These are phyloP conservation scores for Linnaemya tessellans DNA, from an alignment of 2,888 invertebrate genomes.

Conservation along the genomic window DNA sequence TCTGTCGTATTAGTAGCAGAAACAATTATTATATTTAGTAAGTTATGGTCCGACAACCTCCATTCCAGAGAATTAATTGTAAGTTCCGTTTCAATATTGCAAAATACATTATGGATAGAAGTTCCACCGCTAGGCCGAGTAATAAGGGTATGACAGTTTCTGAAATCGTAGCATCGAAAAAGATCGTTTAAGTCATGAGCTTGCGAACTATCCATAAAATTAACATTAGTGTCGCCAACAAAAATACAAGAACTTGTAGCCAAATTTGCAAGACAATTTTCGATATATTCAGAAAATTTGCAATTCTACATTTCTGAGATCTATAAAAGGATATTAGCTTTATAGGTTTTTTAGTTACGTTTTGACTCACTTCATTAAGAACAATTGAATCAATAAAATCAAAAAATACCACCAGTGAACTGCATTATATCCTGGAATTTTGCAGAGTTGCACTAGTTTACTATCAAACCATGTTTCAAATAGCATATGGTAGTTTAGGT, in stretches of 20 bases:
- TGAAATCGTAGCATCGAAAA: neutral
- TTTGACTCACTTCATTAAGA: too few species aligned
- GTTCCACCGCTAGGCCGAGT: constrained; percentile 6
- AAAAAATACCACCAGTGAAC: too few species aligned
- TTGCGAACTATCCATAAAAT: neutral
- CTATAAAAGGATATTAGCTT: neutral
- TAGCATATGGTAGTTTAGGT: too few species aligned
- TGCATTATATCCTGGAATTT: too few species aligned
- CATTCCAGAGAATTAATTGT: neutral
- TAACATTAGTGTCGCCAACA: neutral
- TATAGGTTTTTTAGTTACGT: too few species aligned
- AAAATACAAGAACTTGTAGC: neutral
- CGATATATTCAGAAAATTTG: neutral
- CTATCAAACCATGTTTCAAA: too few species aligned
- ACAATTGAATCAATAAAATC: too few species aligned
- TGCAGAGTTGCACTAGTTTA: too few species aligned
- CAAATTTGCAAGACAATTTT: neutral
- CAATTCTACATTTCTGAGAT: neutral
- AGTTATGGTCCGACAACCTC: neutral
- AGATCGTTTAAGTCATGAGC: neutral
- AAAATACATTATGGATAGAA: constrained; percentile 25
- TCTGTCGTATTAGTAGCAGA: constrained; percentile 3
- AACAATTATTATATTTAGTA: neutral
- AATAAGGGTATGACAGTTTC: constrained; percentile 15
- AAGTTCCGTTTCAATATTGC: neutral